Base-by-base conservation (phyloP, 2,888 invertebrate genomes). In the Heliconius aoede region DNA sequence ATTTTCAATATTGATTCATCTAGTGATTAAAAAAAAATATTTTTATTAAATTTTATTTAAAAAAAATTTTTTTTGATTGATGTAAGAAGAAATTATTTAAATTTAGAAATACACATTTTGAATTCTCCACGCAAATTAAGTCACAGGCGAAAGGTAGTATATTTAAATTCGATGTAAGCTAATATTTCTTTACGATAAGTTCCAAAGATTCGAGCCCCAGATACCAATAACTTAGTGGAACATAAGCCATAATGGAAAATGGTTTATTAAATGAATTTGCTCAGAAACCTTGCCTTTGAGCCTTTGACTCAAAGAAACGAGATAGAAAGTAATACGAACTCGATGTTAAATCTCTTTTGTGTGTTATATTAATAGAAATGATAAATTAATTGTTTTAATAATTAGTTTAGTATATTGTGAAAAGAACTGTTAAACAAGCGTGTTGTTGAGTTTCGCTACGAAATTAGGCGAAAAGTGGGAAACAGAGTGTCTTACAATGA, bases 281-380 rank as follows among this genome's bases (percentile, higher is more conserved):
- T 73, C 61, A 40, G 76, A n/a, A 65, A 64, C 32, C 64, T 61
- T 71, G 62, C 74, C 77, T 77, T 74, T 77, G 67, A 72, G 71
- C 55, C 55, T 78, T 78, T 76, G 78, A 76, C 55, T 76, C 74
- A 76, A 78, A 78, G 74, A 62, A 77, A 55, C 68, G 64, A 73
- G 75, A 76, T 73, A 58, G 76, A 76, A 74, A 77, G 77, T 77
- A 76, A 73, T 73, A 74, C 71, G 58, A 64, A 74, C 69, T 77
- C 58, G 73, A 26, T 55, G 69, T 77, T 74, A 73, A 76, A 55
- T 77, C 68, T 36, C 46, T 71, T 74, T 77, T 74, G 74, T 74
- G n/a, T 55, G 40, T 24, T 55, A 58, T 71, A 72, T 40, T 40
- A 61, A 72, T 72, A 72, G 60, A 18, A 61, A 72, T 72, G 55